Evolutionary conservation across 2,888 invertebrate genomes (phyloP).

Genomic region (Dioctria linearis): DNA sequence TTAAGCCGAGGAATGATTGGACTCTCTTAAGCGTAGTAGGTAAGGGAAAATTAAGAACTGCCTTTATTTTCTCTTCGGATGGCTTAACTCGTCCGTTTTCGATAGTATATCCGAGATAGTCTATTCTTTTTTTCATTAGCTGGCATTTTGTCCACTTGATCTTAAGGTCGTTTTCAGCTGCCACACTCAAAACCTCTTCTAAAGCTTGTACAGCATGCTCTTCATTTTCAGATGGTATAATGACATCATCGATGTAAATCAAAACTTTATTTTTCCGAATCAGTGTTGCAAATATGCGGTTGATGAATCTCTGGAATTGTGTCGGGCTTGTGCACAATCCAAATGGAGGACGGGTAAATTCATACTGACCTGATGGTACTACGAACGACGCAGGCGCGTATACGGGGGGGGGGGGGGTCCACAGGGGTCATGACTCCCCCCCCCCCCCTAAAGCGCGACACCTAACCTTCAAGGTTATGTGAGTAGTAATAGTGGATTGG

Average conservation of each 20-base stretch:
- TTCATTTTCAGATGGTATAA: neutral
- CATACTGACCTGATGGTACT: neutral
- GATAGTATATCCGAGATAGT: constrained; percentile 51
- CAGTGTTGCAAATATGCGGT: neutral
- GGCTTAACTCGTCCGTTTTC: constrained; percentile 47
- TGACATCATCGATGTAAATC: neutral
- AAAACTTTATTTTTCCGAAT: neutral
- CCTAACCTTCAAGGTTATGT: too few species aligned
- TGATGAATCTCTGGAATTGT: neutral
- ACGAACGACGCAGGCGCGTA: too few species aligned
- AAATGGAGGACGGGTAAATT: too few species aligned
- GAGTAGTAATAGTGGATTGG: too few species aligned
- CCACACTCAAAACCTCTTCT: too few species aligned
- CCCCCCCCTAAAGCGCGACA: too few species aligned
- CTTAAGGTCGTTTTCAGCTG: too few species aligned
- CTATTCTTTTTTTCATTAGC: constrained; percentile 32
- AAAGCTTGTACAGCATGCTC: too few species aligned
- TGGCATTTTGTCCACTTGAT: constrained; percentile 54
- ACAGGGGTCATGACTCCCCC: too few species aligned
- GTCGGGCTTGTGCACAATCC: neutral
- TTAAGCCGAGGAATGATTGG: too few species aligned
- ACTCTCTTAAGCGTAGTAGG: too few species aligned
- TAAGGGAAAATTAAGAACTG: neutral
- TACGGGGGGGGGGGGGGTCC: too few species aligned
- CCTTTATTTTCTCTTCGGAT: constrained; percentile 3